Evolutionary conservation across 2,888 invertebrate species (phyloP), one percentile per base, ranked within the genome.

Genomic region (Cephonodes hylas): DNA sequence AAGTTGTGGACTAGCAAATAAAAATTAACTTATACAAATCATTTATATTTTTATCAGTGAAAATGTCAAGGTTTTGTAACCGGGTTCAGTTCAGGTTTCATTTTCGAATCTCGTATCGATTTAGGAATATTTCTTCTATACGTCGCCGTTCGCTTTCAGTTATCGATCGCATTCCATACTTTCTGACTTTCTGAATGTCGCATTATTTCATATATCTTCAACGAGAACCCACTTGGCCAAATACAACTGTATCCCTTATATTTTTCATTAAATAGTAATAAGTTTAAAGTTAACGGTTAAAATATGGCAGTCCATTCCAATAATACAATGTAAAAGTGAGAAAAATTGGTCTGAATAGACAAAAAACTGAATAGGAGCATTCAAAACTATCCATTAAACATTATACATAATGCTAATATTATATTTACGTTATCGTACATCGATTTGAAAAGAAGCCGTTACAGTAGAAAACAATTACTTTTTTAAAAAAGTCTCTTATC

Each of bases 1-100:
- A 87, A 88, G 84, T 85, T 73, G 85, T 86, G 89, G 91, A 92
- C 91, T 92, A 92, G 91, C 91, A 91, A 92, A 91, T 88, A 88
- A 91, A 86, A 87, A 79, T 85, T 83, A 89, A 88, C 83, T 83
- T 83, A 86, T 83, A 88, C 78, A 79, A 83, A 85, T 80, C 46
- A 64, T 65, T 53, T 20, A 44, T 44, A 20, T 25, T 53, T 27
- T 25, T 15, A 27, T 31, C 53, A 53, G 18, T 53, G 53, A 53
- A 38, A 38, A 42, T 58, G 57, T 58, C 57, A 58, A 31, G 53
- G 18, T 53, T 27, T 53, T 15, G 10, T 27, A 25, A 31, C 31
- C 18, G 53, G 53, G 31, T 53, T 53, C 53, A 53, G 31, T 53
- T 31, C 53, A 53, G 20, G 53, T 53, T 22, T 53, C 18, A 18